Percentiles rank a stretch among this genome's conserved stretches.
Conservation (phyloP, 2,888 invertebrate species). For the Uloborus plumipes region DNA sequence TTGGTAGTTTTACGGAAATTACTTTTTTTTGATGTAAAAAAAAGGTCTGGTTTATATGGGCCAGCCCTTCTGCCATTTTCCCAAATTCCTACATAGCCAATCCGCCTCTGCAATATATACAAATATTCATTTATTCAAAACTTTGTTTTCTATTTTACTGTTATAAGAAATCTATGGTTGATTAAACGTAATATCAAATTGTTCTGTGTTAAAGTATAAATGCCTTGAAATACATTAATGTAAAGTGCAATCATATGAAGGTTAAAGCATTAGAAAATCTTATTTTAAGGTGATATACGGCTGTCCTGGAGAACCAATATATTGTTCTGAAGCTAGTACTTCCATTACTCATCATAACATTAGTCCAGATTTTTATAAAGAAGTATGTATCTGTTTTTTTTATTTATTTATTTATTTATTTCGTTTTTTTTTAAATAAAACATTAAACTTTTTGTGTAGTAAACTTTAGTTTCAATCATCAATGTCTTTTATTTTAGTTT, state of each 20-base stretch:
- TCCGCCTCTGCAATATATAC: too few relatives aligned
- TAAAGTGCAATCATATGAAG: neutral
- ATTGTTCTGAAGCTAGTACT: slow-evolving; percentile 77
- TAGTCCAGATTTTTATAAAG: slow-evolving; percentile 91
- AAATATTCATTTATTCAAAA: too few relatives aligned
- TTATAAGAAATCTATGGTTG: too few relatives aligned
- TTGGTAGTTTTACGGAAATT: too few relatives aligned
- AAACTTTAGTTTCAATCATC: neutral
- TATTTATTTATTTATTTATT: too few relatives aligned
- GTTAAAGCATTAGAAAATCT: neutral
- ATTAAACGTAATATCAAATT: neutral
- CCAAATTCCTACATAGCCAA: too few relatives aligned
- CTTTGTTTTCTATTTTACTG: too few relatives aligned
- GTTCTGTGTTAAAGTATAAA: neutral
- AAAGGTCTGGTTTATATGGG: too few relatives aligned
- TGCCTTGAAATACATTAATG: neutral
- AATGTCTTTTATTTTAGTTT: neutral
- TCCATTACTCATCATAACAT: slow-evolving; percentile 89
- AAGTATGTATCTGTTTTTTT: slow-evolving; percentile 72
- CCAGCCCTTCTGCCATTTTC: too few relatives aligned
- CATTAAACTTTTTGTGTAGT: neutral
- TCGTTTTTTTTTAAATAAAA: too few relatives aligned
- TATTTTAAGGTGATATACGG: slow-evolving; percentile 81
- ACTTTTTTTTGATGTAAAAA: too few relatives aligned
- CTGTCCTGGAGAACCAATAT: slow-evolving; percentile 76